Conservation (phyloP, 2,888 invertebrate species). For the Pachycephus smyrnensis region DNA sequence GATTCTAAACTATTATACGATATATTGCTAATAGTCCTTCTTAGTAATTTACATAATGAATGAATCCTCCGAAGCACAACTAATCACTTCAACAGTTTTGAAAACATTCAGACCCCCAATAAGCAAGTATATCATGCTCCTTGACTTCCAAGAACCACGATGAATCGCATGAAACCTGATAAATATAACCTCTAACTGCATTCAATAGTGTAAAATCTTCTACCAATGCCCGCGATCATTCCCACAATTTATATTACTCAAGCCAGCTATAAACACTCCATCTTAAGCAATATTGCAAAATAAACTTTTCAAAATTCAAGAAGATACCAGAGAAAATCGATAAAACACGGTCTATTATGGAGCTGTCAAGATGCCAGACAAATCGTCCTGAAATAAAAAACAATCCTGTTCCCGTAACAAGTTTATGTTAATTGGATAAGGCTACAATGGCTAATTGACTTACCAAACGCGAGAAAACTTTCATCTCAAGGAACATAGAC, state of each 20-base stretch:
- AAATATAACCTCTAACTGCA: constrained; percentile 27
- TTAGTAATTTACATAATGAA: not conserved
- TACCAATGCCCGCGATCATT: not conserved
- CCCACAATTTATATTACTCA: not conserved
- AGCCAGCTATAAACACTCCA: not conserved
- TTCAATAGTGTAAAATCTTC: not conserved
- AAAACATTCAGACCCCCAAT: not conserved
- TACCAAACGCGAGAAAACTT: constrained; percentile 19
- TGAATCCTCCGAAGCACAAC: not conserved
- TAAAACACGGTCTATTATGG: constrained; percentile 21
- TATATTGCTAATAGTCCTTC: not conserved
- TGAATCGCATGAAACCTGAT: constrained; percentile 5
- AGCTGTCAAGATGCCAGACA: constrained; percentile 28
- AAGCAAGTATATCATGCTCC: not conserved
- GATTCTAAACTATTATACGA: not conserved
- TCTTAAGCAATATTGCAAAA: not conserved
- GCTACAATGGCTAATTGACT: constrained; percentile 27
- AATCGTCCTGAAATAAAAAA: constrained; percentile 12
- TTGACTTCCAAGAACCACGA: not conserved
- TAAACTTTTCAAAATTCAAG: not conserved
- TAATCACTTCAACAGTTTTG: not conserved
- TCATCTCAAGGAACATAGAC: not conserved
- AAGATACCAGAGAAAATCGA: constrained; percentile 14
- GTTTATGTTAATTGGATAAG: constrained; percentile 32
- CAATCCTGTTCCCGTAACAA: constrained; percentile 4